Percentiles rank a stretch among this genome's conserved stretches.
Conservation (phyloP, 2,888 invertebrate genomes). For the Andrena trimmerana region DNA sequence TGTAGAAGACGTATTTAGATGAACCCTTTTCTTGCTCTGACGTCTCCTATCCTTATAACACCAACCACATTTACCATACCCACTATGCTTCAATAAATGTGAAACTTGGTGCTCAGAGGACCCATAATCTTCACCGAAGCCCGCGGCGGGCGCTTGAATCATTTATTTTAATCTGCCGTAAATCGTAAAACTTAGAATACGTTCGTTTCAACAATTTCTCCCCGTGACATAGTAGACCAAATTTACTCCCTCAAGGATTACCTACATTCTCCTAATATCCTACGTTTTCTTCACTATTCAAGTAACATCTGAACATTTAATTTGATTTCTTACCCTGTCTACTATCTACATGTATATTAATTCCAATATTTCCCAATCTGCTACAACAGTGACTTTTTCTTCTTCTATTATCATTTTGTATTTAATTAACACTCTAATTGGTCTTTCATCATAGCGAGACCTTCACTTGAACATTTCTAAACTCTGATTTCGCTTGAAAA, state of each 20-base stretch:
- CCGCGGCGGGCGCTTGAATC: neutral
- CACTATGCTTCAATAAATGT: neutral
- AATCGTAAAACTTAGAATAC: slow-evolving; percentile 2
- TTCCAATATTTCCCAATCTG: too few relatives aligned
- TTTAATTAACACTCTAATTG: too few relatives aligned
- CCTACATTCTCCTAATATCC: neutral
- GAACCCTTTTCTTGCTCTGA: neutral
- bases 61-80: neutral
- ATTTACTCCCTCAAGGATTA: slow-evolving; percentile 3
- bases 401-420: too few relatives aligned
- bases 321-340: too few relatives aligned
- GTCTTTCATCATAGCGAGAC: too few relatives aligned
- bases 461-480: too few relatives aligned
- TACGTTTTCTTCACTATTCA: too few relatives aligned
- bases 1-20: neutral
- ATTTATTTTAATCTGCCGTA: slow-evolving; percentile 6
- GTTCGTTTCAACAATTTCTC: slow-evolving; percentile 3
- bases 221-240: slow-evolving; percentile 1
- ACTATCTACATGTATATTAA: too few relatives aligned
- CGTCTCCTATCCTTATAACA: neutral
- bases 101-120: neutral
- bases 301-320: too few relatives aligned
- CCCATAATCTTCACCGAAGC: neutral
- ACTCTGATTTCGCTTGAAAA: too few relatives aligned
- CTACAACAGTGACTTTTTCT: too few relatives aligned